phyloP scores from a whole-genome alignment of 2,888 invertebrate species.

The Agrotis ipsilon region DNA sequence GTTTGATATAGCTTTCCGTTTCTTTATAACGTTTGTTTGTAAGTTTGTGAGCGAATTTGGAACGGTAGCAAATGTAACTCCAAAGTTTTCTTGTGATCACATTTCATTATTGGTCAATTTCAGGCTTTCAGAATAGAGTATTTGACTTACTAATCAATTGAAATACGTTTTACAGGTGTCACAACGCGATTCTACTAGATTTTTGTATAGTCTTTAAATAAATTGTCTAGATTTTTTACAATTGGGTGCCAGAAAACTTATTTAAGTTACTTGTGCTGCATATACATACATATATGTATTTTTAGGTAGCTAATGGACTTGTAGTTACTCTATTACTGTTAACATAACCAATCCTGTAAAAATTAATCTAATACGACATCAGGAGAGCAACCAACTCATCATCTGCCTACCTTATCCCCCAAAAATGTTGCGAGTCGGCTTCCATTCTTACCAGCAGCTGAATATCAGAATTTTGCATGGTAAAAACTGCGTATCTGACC shows the following conservation, averaged over 20 bases:
- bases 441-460: no score
- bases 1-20: slow-evolving; percentile 47
- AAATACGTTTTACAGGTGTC: no score
- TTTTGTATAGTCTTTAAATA: not conserved
- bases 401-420: no score
- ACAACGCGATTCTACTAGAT: no score
- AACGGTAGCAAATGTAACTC: not conserved
- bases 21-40: slow-evolving; percentile 18
- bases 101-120: not conserved
- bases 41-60: not conserved
- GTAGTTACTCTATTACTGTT: no score
- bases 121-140: not conserved
- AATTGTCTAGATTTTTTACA: not conserved
- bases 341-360: no score
- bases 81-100: not conserved
- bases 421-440: no score
- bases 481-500: no score
- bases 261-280: not conserved
- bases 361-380: no score
- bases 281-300: not conserved
- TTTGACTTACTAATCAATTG: no score
- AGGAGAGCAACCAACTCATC: not conserved
- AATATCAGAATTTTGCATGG: no score
- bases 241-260: not conserved
- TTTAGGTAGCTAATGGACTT: not conserved